Evolutionary conservation across 2,113 vertebrate species (phyloP).

Genomic region (Phaetusa simplex): DNA sequence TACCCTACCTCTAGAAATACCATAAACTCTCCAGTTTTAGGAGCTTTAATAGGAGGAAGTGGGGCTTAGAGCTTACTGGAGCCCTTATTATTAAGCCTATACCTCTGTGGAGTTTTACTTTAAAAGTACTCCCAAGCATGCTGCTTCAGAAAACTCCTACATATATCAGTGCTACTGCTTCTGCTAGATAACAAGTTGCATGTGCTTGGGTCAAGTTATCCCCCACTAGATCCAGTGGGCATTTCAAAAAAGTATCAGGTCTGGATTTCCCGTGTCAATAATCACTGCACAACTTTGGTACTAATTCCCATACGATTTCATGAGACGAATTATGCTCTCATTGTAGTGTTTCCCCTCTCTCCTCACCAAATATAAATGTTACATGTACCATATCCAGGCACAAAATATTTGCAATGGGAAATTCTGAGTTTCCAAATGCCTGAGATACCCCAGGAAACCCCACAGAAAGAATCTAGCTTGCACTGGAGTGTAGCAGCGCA

Average conservation of each 20-base stretch:
- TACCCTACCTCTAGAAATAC: background rate
- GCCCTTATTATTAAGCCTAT: background rate
- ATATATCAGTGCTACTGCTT: background rate
- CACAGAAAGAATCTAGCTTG: background rate
- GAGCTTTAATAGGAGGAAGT: rapidly evolving
- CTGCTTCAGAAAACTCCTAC: background rate
- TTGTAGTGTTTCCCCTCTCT: background rate
- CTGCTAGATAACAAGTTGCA: background rate
- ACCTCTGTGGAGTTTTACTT: background rate
- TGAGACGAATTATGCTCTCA: background rate
- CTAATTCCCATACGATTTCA: background rate
- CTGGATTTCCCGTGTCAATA: background rate
- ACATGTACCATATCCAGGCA: background rate
- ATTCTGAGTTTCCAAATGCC: background rate
- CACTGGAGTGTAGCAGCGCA: background rate
- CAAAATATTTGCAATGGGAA: background rate
- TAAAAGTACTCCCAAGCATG: background rate
- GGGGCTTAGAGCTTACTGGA: background rate
- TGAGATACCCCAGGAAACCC: background rate
- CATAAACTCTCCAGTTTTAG: background rate
- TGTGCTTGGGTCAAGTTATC: background rate
- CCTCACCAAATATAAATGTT: background rate
- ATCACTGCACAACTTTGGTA: background rate
- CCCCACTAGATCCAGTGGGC: background rate
- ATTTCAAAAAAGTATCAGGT: background rate